These are phyloP conservation scores for Steinernema khuongi DNA, from an alignment of 1,140 invertebrate species.

Conservation along the genomic window DNA sequence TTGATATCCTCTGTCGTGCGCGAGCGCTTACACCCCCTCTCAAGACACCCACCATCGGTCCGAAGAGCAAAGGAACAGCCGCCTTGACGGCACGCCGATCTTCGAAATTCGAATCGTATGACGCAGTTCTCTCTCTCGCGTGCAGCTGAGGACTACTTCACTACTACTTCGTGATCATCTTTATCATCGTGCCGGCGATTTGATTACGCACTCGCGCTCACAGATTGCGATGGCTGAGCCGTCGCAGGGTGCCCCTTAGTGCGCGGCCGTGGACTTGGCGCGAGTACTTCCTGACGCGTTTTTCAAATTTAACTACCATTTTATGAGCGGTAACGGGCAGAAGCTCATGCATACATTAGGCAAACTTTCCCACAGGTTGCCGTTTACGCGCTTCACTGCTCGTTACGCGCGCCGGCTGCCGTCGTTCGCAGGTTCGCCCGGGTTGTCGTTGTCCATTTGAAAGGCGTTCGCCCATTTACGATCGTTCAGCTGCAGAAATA, in stretches of 20 bases:
- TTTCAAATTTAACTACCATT: not conserved
- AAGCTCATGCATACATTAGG: constrained; percentile 7
- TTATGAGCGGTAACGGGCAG: constrained; percentile 5
- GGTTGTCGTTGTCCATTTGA: no score
- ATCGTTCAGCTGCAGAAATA: not conserved
- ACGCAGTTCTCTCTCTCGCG: not conserved
- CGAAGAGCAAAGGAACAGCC: no score
- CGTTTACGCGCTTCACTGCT: not conserved
- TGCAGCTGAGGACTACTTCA: not conserved
- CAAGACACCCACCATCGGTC: not conserved
- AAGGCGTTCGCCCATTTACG: no score
- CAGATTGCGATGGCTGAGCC: not conserved
- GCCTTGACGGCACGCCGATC: no score
- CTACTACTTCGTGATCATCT: not conserved
- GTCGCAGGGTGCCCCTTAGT: no score
- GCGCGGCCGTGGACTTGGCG: not conserved
- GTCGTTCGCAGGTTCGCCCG: no score
- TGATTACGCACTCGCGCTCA: not conserved
- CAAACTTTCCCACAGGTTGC: not conserved
- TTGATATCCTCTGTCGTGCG: not conserved
- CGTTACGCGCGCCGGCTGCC: no score
- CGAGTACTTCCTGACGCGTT: not conserved
- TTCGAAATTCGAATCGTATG: not conserved
- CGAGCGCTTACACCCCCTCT: not conserved
- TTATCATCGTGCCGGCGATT: not conserved